Evolutionary conservation across 2,888 invertebrate genomes (phyloP), one percentile per base, ranked within the genome.

Genomic region (Embidobia sp.): DNA sequence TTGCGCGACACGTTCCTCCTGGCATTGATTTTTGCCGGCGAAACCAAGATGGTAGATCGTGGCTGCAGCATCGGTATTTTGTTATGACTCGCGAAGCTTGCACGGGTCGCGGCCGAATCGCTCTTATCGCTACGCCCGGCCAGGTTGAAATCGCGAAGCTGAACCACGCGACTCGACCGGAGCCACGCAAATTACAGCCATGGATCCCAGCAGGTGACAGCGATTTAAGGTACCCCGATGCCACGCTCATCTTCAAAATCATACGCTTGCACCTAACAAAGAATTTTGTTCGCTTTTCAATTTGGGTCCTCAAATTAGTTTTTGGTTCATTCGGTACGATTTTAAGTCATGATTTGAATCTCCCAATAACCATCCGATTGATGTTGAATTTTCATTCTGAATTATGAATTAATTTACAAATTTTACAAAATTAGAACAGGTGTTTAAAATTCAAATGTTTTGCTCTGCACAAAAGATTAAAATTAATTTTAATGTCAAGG

Each of bases 161-260:
- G 44, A 59, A 42, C 40, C 18, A 40, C 69, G 70, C 73, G 49
- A 46, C 61, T 40, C 74, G 64, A 48, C 55, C 57, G 13, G 33
- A 74, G 55, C 70, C 74, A 64, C 77, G 61, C 67, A 79, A 82
- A 55, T 63, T 18, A 13, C 29, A 59, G 83, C 79, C 82, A 88
- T 88, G 88, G 85, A 86, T 81, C 83, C 78, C 79, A 70, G 81
- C 84, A 86, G 87, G 86, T 88, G 87, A 88, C 87, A 88, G 77
- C 79, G 69, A 80, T 85, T 83, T 79, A 84, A 86, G 85, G 85
- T 85, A 70, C 80, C 55, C 19, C 59, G 11, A 33, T 37, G 15
- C 46, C 53, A 53, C 44, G 59, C 70, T 72, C 48, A 22, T 46
- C 69, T 29, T 7, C 8, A 15, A 29, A 22, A 13, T 22, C 3